Evolutionary conservation across 2,888 invertebrate species (phyloP).

Genomic region (Agapetus fuscipes): DNA sequence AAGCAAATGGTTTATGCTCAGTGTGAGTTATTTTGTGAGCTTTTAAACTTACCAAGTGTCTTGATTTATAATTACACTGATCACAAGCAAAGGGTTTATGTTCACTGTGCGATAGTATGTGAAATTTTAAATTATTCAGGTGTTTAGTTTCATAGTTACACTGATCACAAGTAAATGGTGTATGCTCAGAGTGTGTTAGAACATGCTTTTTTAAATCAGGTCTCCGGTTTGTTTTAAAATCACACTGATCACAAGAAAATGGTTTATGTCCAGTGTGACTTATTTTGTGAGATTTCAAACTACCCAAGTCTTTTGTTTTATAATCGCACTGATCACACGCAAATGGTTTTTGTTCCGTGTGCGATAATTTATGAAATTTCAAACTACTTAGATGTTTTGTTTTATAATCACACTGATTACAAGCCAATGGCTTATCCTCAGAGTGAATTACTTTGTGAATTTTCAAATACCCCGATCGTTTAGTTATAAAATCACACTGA

Average conservation of each 20-base stretch:
- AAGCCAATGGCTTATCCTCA: not conserved
- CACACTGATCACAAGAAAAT: not conserved
- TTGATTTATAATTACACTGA: not conserved
- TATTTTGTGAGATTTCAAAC: not conserved
- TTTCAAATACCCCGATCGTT: not conserved
- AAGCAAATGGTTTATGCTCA: conserved; percentile 1
- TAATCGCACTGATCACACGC: not conserved
- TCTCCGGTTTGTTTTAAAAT: not conserved
- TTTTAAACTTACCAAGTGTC: not conserved
- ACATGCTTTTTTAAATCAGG: not conserved
- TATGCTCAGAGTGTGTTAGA: not conserved
- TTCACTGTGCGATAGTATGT: conserved; percentile 24
- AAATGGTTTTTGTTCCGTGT: not conserved
- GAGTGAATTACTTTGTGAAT: not conserved
- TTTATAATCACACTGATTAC: not conserved
- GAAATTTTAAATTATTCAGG: no score
- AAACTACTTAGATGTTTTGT: not conserved
- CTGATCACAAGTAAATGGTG: not conserved
- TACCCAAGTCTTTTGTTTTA: not conserved
- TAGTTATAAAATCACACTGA: not conserved
- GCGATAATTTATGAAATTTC: not conserved
- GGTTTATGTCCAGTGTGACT: not conserved
- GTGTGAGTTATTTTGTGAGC: conserved; percentile 1
- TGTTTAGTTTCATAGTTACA: not conserved
- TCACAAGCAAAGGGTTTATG: conserved; percentile 8